Percentiles rank a stretch among this genome's conserved stretches.
Conservation (phyloP, 2,797 vertebrate species). For the Thamnophis elegans region DNA sequence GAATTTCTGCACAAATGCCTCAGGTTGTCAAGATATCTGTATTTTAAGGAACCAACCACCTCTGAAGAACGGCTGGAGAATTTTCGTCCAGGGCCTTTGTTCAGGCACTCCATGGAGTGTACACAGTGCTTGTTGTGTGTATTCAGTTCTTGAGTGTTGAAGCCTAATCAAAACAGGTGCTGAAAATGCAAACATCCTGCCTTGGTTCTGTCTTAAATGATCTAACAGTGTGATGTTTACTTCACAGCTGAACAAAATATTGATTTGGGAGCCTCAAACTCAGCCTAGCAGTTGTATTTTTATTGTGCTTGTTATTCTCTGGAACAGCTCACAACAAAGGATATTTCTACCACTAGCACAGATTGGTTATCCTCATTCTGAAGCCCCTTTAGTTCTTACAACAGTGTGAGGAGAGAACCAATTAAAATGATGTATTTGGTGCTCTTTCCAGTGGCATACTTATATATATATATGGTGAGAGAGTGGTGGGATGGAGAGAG, state of each 20-base stretch:
- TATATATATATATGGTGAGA: too few species aligned
- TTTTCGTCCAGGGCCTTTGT: neutral
- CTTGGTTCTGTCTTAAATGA: neutral
- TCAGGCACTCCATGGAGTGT: neutral
- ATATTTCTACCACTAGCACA: neutral
- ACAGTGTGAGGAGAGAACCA: neutral
- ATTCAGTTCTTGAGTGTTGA: neutral
- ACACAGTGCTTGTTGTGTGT: neutral
- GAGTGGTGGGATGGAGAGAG: too few species aligned
- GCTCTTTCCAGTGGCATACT: neutral
- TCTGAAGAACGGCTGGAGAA: neutral
- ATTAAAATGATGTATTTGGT: neutral
- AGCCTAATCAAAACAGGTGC: neutral
- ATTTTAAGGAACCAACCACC: neutral
- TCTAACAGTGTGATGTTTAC: neutral
- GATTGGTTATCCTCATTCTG: neutral
- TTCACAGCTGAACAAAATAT: constrained; percentile 4
- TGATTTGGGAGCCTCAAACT: neutral
- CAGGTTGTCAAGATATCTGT: neutral
- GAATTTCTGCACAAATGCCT: neutral
- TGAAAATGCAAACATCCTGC: neutral
- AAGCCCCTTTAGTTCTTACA: neutral
- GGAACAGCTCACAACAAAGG: neutral
- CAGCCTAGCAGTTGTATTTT: neutral
- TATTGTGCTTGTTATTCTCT: neutral